Evolutionary conservation across 2,113 vertebrate genomes (phyloP).

Genomic region (Sturnus vulgaris): DNA sequence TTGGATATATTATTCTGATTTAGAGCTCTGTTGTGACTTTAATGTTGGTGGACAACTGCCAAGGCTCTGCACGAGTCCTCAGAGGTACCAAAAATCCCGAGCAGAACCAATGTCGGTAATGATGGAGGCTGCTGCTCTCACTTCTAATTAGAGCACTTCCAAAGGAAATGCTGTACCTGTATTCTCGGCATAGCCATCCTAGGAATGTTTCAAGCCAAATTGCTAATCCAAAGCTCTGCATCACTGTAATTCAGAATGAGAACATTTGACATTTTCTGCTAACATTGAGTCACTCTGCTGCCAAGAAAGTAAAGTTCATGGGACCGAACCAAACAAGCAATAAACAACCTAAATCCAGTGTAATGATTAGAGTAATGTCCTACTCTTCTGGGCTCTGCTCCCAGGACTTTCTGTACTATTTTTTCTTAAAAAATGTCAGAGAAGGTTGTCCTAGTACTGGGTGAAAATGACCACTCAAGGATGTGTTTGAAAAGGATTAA

Average conservation of each 20-base stretch:
- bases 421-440: background rate
- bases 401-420: background rate
- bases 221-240: background rate
- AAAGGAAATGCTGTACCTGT: background rate
- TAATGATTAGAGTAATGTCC: background rate
- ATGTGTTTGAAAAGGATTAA: background rate
- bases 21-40: background rate
- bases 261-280: background rate
- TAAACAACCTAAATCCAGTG: background rate
- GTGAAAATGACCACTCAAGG: background rate
- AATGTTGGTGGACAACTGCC: background rate
- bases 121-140: background rate
- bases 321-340: background rate
- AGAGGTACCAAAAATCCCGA: background rate
- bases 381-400: background rate
- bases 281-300: background rate
- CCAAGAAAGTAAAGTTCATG: slow-evolving; percentile 20
- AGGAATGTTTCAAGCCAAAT: background rate
- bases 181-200: background rate
- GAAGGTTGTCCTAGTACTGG: background rate
- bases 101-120: background rate
- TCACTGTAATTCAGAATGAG: background rate
- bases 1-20: background rate
- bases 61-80: background rate
- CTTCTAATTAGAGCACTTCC: background rate